A percentile compares a stretch with the other conserved stretches of the same genome.
These are phyloP conservation scores for Leptinotarsa juncta DNA, from an alignment of 2,888 invertebrate genomes.

Conservation along the genomic window DNA sequence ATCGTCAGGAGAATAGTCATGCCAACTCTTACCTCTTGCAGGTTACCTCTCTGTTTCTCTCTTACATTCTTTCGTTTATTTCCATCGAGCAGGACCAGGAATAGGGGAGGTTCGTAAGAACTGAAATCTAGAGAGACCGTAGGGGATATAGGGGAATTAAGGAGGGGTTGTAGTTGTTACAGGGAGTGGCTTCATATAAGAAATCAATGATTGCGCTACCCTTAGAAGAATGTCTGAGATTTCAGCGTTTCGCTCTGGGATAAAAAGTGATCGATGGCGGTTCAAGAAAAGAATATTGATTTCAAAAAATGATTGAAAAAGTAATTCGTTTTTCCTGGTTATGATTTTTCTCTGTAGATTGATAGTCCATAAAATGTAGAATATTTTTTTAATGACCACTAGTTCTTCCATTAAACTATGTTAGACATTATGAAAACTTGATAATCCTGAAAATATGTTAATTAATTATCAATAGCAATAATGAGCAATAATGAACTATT, in stretches of 20 bases:
- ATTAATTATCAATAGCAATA: no score
- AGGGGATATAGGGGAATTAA: constrained; percentile 52
- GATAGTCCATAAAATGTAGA: no score
- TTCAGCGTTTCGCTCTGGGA: constrained; percentile 35
- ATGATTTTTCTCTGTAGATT: no score
- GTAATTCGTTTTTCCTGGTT: not conserved
- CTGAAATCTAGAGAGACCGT: constrained; percentile 44
- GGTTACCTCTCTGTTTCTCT: constrained; percentile 37
- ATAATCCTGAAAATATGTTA: no score
- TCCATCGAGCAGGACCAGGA: constrained; percentile 38
- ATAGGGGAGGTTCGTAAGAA: constrained; percentile 48
- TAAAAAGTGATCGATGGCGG: not conserved
- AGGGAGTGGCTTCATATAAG: constrained; percentile 63
- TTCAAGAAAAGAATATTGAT: not conserved
- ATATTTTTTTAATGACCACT: no score
- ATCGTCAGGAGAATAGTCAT: constrained; percentile 43
- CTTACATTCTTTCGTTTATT: constrained; percentile 43
- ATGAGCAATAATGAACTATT: no score
- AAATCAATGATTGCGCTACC: constrained; percentile 62
- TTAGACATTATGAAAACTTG: no score
- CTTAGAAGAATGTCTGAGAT: constrained; percentile 52
- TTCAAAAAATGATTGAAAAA: not conserved
- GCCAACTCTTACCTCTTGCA: constrained; percentile 43
- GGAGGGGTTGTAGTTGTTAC: constrained; percentile 55
- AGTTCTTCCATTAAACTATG: no score